Conservation (phyloP, 2,113 vertebrate species). For the Irena cyanogastra region DNA sequence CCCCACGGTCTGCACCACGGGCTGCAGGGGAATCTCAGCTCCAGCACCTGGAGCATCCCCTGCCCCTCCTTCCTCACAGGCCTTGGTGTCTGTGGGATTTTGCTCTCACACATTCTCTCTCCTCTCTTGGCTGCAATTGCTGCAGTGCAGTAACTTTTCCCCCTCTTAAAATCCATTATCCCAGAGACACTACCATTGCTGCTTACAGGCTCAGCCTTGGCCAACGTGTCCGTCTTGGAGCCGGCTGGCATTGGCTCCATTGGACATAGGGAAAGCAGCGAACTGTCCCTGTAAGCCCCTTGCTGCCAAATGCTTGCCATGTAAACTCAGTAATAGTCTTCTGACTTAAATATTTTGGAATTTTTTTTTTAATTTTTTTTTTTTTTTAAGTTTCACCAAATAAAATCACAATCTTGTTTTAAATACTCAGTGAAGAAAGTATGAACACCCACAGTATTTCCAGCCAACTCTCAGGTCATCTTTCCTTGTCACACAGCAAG, state of each 20-base stretch:
- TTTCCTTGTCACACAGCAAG: neutral
- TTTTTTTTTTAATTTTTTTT: neutral
- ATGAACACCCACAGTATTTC: neutral
- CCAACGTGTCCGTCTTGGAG: neutral
- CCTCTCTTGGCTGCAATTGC: neutral
- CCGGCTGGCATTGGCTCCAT: rapidly evolving
- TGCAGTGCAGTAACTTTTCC: neutral
- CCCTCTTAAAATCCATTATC: neutral
- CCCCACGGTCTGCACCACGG: rapidly evolving
- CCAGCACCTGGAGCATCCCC: neutral
- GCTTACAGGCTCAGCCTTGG: neutral
- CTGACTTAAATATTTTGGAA: neutral
- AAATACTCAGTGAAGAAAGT: neutral
- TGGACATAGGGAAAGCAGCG: neutral
- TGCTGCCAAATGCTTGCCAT: neutral
- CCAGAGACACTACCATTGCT: neutral
- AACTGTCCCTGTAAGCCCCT: neutral
- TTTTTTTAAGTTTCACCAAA: neutral
- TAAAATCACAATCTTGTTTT: neutral
- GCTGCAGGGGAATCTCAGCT: neutral
- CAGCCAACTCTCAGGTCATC: neutral
- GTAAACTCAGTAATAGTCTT: neutral
- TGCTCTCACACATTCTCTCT: neutral
- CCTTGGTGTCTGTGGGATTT: neutral
- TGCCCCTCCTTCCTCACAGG: neutral